Base-by-base conservation (phyloP, 2,888 invertebrate species). In the Emmelina monodactyla region DNA sequence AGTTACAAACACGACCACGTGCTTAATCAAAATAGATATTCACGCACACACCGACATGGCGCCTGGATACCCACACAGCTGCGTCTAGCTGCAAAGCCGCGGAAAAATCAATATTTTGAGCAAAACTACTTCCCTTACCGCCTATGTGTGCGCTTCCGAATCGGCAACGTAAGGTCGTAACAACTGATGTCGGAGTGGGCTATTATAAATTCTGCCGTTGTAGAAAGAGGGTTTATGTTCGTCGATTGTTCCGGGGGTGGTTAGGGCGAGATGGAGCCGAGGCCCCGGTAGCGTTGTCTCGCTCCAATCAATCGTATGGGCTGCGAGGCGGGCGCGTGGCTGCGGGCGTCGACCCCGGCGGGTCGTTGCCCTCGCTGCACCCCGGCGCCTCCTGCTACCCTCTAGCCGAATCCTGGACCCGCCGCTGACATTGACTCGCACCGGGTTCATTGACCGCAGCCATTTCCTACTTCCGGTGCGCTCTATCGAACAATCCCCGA, bases 41-140 rank as follows among this genome's bases (percentile, higher is more conserved):
- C 58, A 60, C 61, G 44, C 40, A 35, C 43, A 37, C 50, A 39
- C 35, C 28, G 44, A 37, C 44, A 34, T 40, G 13, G 15, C 19
- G 39, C 48, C 41, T 47, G 51, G 50, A 36, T 42, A 36, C 45
- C 35, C 46, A 51, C 58, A 43, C 53, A 53, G 59, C 50, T 55
- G 41, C 35, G 37, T 43, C 61, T 58, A 58, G 58, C 60, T 59
- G 58, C 63, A 51, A 57, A 54, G 55, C 67, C 62, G 67, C 67
- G 67, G 76, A 76, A 78, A 79, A 79, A 79, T 79, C 78, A 78
- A 79, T 79, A 79, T 78, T 79, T 76, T 75, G 71, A 79, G 76
- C 78, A 75, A 76, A 79, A 75, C 73, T 73, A 70, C 75, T 76
- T 78, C 78, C 78, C 72, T 65, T 62, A 65, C 49, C 58, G 53